A percentile compares a stretch with the other conserved stretches of the same genome.
Conservation (phyloP, 2,113 vertebrate species). For the Onychostoma macrolepis region DNA sequence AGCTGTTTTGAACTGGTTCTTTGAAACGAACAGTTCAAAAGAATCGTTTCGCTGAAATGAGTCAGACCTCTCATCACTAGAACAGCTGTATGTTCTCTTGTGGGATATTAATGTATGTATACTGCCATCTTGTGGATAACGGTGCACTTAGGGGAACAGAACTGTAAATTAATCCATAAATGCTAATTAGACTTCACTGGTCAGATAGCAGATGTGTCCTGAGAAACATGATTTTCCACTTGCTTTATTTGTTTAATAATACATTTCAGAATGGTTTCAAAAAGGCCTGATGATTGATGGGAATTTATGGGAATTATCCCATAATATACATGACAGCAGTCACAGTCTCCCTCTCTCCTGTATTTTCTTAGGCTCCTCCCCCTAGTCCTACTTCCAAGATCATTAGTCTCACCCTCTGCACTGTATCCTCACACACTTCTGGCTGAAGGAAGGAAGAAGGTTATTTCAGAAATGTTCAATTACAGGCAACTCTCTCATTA, state of each 20-base stretch:
- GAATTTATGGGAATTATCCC: too few species aligned
- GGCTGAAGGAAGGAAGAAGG: slow-evolving; percentile 6
- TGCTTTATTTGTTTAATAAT: neutral
- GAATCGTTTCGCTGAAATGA: neutral
- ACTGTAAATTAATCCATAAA: neutral
- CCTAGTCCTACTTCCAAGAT: slow-evolving; percentile 35
- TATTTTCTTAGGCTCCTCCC: slow-evolving; percentile 32
- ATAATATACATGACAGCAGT: neutral
- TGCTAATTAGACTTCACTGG: slow-evolving; percentile 7
- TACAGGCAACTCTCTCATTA: slow-evolving; percentile 31
- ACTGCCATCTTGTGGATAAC: slow-evolving; percentile 33
- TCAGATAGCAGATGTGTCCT: neutral
- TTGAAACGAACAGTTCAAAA: neutral
- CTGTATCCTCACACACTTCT: slow-evolving; percentile 24
- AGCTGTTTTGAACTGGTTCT: neutral
- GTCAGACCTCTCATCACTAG: neutral
- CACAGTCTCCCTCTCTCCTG: neutral
- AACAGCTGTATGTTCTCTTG: neutral
- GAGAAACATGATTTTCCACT: neutral
- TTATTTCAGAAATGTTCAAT: slow-evolving; percentile 17
- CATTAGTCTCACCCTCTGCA: slow-evolving; percentile 24
- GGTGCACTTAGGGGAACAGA: neutral
- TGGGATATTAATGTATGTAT: neutral
- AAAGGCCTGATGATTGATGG: neutral
- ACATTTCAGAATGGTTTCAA: neutral